Conservation (phyloP, 2,888 invertebrate species). For the Orthonevra nobilis region DNA sequence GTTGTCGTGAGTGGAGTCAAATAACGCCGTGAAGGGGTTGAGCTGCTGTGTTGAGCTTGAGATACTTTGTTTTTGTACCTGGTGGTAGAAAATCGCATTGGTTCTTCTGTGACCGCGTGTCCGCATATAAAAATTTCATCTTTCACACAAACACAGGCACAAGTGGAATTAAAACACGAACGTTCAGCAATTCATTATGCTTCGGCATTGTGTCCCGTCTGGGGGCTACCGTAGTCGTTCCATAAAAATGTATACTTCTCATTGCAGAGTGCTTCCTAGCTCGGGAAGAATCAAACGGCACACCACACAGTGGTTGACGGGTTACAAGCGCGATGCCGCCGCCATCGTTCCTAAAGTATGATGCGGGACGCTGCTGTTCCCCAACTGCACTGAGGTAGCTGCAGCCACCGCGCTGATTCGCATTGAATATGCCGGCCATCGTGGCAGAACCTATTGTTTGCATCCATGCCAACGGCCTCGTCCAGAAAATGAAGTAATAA, state of each 20-base stretch:
- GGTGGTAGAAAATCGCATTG: constrained; percentile 14
- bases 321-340: constrained; percentile 60
- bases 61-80: constrained; percentile 33
- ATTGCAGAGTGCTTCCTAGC: constrained; percentile 7
- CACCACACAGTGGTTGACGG: constrained; percentile 63
- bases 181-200: constrained; percentile 60
- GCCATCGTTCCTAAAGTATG: too few relatives aligned
- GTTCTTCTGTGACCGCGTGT: constrained; percentile 48
- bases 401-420: too few relatives aligned
- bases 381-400: too few relatives aligned
- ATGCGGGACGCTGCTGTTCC: too few relatives aligned
- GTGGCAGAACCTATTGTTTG: too few relatives aligned
- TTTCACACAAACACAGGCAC: constrained; percentile 27
- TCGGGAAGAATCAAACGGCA: constrained; percentile 47
- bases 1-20: constrained; percentile 6
- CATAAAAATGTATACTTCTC: constrained; percentile 56
- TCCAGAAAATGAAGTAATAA: too few relatives aligned
- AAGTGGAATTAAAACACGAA: constrained; percentile 25
- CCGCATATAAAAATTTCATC: constrained; percentile 53
- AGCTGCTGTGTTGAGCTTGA: too few relatives aligned
- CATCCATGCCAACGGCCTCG: too few relatives aligned
- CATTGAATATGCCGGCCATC: too few relatives aligned
- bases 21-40: constrained; percentile 11
- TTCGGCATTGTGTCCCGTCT: constrained; percentile 48
- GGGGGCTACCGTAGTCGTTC: constrained; percentile 10